Evolutionary conservation across 64 coral and sea anemone genomes (phyloP).

Genomic region (Pocillopora damicornis): DNA sequence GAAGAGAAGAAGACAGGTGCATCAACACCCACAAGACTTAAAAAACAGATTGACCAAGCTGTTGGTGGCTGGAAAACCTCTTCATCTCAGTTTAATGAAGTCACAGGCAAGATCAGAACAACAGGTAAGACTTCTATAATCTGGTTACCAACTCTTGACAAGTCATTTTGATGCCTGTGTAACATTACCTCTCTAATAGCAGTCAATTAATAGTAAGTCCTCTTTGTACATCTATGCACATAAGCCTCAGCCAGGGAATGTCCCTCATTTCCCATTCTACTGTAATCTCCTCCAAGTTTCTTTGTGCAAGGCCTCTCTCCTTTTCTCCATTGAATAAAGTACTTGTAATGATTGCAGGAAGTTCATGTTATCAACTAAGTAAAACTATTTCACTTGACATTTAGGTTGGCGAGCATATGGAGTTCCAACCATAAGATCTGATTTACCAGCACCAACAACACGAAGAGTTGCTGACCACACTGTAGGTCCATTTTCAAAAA

Average conservation of each 20-base stretch:
- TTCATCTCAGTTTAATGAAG: conserved; percentile 77
- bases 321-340: too few relatives aligned
- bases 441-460: conserved; percentile 85
- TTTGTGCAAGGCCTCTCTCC: too few relatives aligned
- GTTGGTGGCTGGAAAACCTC: conserved; percentile 97
- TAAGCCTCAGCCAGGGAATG: too few relatives aligned
- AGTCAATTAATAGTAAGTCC: too few relatives aligned
- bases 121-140: conserved; percentile 32
- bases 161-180: too few relatives aligned
- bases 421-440: conserved; percentile 89
- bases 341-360: too few relatives aligned
- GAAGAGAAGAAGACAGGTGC: conserved; percentile 20
- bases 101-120: conserved; percentile 63
- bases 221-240: too few relatives aligned
- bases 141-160: too few relatives aligned
- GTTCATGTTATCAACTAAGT: too few relatives aligned
- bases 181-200: too few relatives aligned
- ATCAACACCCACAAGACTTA: conserved; percentile 39
- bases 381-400: neutral
- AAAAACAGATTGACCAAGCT: conserved; percentile 96
- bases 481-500: conserved; percentile 38
- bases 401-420: conserved; percentile 90
- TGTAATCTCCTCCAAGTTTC: too few relatives aligned
- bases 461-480: conserved; percentile 85
- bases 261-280: too few relatives aligned